A percentile compares a stretch with the other conserved stretches of the same genome.
Conservation (phyloP, 2,888 invertebrate genomes). For the Caenorhabditis sp. region DNA sequence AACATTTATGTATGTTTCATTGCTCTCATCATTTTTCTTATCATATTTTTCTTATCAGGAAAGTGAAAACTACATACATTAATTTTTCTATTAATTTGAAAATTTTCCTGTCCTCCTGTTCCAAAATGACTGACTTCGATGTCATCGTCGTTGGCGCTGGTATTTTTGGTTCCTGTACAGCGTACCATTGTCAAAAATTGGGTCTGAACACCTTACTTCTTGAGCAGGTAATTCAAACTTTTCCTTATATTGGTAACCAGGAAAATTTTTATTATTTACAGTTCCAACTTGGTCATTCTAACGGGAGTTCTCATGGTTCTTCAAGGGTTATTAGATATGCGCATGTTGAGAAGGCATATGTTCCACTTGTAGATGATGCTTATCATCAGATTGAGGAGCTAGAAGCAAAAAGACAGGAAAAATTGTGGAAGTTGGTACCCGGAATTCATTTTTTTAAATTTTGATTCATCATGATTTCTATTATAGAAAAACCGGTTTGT, state of each 20-base stretch:
- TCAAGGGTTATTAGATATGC: constrained; percentile 67
- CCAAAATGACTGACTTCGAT: constrained; percentile 42
- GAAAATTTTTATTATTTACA: neutral
- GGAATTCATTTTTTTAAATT: too few relatives aligned
- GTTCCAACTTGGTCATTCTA: constrained; percentile 44
- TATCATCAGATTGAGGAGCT: constrained; percentile 53
- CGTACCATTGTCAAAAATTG: constrained; percentile 62
- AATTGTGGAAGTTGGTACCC: constrained; percentile 48
- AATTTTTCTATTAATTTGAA: too few relatives aligned
- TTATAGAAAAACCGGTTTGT: constrained; percentile 48
- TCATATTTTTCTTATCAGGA: too few relatives aligned
- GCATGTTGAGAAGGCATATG: constrained; percentile 56
- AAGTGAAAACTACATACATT: too few relatives aligned
- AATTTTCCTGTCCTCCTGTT: too few relatives aligned
- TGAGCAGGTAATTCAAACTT: constrained; percentile 58
- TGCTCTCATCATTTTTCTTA: too few relatives aligned
- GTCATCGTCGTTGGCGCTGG: constrained; percentile 67
- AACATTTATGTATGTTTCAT: too few relatives aligned
- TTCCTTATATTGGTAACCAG: neutral
- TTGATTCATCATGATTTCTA: neutral
- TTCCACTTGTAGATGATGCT: constrained; percentile 50
- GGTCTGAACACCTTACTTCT: constrained; percentile 63
- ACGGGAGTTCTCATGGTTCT: constrained; percentile 68
- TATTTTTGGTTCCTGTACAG: constrained; percentile 63
- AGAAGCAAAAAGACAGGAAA: constrained; percentile 43